Evolutionary conservation across 1,140 invertebrate species (phyloP).

Genomic region (Diplogasteroides magnus): DNA sequence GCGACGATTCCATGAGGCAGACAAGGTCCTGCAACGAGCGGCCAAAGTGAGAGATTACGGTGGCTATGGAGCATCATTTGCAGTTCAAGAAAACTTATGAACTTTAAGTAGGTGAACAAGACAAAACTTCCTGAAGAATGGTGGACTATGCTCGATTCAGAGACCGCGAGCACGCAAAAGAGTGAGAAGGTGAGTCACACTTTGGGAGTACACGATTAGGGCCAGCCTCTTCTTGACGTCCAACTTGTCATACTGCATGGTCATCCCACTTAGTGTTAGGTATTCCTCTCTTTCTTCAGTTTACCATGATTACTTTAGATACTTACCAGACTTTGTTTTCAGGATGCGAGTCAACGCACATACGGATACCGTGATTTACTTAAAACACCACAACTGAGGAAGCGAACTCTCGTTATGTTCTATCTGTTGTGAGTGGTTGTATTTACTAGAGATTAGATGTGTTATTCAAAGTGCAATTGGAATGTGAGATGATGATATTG

Average conservation of each 20-base stretch:
- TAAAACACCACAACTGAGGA: constrained; percentile 25
- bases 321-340: no score
- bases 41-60: constrained; percentile 23
- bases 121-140: constrained; percentile 46
- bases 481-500: background rate
- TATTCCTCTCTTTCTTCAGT: no score
- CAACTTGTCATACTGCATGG: no score
- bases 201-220: no score
- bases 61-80: no score
- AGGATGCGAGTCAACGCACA: no score
- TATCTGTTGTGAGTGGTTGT: constrained; percentile 15
- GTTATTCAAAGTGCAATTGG: background rate
- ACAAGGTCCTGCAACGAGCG: constrained; percentile 46
- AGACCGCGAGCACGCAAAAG: background rate
- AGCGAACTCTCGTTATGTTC: constrained; percentile 17
- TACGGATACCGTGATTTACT: constrained; percentile 15
- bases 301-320: no score
- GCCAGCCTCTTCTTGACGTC: no score
- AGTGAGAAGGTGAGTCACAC: constrained; percentile 12
- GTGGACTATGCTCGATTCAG: constrained; percentile 29
- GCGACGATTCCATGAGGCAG: constrained; percentile 46
- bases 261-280: no score
- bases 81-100: no score
- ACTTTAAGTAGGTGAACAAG: constrained; percentile 37
- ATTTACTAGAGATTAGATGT: background rate